Conservation (phyloP, 1,140 invertebrate genomes). For the Drosophila orena region DNA sequence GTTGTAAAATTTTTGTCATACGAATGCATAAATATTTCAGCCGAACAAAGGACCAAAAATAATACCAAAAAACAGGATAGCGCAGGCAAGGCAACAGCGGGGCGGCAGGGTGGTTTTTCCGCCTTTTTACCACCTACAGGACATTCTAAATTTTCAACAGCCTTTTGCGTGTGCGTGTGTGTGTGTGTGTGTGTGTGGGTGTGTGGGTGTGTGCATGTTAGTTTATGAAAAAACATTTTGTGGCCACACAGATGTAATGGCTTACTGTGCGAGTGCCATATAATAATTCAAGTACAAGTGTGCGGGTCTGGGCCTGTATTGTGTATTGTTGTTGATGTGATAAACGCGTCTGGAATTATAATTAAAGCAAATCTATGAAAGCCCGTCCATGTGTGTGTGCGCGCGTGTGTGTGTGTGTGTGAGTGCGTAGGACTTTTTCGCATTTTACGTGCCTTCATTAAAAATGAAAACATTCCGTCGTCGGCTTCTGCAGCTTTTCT, state of each 20-base stretch:
- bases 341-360: slow-evolving; percentile 83
- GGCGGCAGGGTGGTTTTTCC: neutral
- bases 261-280: slow-evolving; percentile 31
- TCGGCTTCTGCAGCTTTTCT: slow-evolving; percentile 28
- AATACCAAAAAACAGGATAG: slow-evolving; percentile 38
- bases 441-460: slow-evolving; percentile 83
- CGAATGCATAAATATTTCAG: slow-evolving; percentile 75
- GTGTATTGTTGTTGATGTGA: slow-evolving; percentile 81
- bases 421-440: slow-evolving; percentile 64
- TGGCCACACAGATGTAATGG: slow-evolving; percentile 61
- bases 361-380: slow-evolving; percentile 82
- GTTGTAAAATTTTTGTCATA: slow-evolving; percentile 66
- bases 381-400: slow-evolving; percentile 26
- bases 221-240: slow-evolving; percentile 80
- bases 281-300: slow-evolving; percentile 77
- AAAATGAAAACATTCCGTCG: slow-evolving; percentile 81
- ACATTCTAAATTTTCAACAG: slow-evolving; percentile 69
- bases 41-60: slow-evolving; percentile 57
- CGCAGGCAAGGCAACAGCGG: slow-evolving; percentile 3
- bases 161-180: slow-evolving; percentile 29
- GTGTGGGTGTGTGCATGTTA: slow-evolving; percentile 12
- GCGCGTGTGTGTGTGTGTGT: slow-evolving; percentile 13
- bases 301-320: slow-evolving; percentile 49
- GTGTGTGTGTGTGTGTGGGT: slow-evolving; percentile 3
- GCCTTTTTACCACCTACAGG: slow-evolving; percentile 28